A percentile compares a stretch with the other conserved stretches of the same genome.
Evolutionary conservation across 37 sponge, comb jelly and placozoan species (phyloP).

Genomic region (Aplysina aerophoba): DNA sequence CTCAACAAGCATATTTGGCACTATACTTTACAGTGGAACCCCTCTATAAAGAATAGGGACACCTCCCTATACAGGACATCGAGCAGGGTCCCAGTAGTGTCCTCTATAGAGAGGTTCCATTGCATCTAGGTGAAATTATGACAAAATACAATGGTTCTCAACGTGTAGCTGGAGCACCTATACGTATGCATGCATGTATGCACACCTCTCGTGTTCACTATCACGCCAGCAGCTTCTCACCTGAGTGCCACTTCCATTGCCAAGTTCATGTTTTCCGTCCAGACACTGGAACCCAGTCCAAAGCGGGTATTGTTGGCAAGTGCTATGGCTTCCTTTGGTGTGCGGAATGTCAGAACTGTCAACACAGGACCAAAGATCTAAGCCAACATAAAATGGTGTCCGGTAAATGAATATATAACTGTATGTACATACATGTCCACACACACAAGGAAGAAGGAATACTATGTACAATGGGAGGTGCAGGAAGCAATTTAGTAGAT

Average conservation of each 20-base stretch:
- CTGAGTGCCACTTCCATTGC: slow-evolving; percentile 85
- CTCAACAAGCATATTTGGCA: no score
- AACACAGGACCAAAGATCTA: slow-evolving; percentile 96
- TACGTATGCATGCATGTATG: background rate
- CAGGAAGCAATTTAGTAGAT: no score
- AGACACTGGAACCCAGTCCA: slow-evolving; percentile 88
- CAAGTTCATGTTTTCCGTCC: slow-evolving; percentile 89
- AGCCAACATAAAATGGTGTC: background rate
- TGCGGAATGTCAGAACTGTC: slow-evolving; percentile 87
- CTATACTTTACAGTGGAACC: no score
- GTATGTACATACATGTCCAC: background rate
- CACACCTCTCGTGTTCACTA: background rate
- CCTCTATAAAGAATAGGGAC: no score
- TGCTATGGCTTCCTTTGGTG: slow-evolving; percentile 95
- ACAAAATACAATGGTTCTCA: background rate
- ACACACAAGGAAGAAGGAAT: no score
- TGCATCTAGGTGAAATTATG: background rate
- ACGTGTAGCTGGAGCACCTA: background rate
- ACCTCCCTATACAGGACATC: no score
- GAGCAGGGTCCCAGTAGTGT: no score
- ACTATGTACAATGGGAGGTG: no score
- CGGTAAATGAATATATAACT: background rate
- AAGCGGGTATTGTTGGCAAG: slow-evolving; percentile 91
- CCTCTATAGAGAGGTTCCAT: no score
- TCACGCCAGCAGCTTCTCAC: slow-evolving; percentile 35